A percentile compares a stretch with the other conserved stretches of the same genome.
These are phyloP conservation scores for Cephus pygmeus DNA, from an alignment of 2,888 invertebrate species.

Conservation along the genomic window DNA sequence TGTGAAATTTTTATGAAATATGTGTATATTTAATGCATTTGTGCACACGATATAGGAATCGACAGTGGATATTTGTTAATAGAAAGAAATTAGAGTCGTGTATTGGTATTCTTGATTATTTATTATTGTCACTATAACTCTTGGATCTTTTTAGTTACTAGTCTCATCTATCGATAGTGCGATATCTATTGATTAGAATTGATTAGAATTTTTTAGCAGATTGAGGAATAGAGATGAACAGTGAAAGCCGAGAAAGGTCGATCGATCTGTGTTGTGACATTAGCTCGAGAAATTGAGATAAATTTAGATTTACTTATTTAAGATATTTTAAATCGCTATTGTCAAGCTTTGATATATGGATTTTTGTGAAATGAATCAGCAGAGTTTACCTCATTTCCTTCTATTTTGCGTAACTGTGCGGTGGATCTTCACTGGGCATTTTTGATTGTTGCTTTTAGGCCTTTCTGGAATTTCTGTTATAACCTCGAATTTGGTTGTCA, in stretches of 20 bases:
- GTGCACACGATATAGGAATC: not conserved
- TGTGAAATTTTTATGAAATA: not conserved
- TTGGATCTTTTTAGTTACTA: not conserved
- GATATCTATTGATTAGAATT: not conserved
- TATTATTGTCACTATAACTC: not conserved
- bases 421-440: not conserved
- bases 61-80: not conserved
- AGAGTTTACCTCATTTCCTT: conserved; percentile 4
- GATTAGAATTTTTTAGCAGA: not conserved
- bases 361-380: not conserved
- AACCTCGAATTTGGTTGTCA: not conserved
- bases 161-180: not conserved
- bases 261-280: not conserved
- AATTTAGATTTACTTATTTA: not conserved
- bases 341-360: not conserved
- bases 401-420: not conserved
- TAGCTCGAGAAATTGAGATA: conserved; percentile 3
- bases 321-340: not conserved
- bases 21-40: not conserved
- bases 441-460: not conserved
- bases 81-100: not conserved
- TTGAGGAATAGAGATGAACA: not conserved
- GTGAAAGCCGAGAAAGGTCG: not conserved
- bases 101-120: not conserved
- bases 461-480: not conserved